These are phyloP conservation scores for Olivierus martensii DNA, from an alignment of 1,140 invertebrate genomes.

Conservation along the genomic window DNA sequence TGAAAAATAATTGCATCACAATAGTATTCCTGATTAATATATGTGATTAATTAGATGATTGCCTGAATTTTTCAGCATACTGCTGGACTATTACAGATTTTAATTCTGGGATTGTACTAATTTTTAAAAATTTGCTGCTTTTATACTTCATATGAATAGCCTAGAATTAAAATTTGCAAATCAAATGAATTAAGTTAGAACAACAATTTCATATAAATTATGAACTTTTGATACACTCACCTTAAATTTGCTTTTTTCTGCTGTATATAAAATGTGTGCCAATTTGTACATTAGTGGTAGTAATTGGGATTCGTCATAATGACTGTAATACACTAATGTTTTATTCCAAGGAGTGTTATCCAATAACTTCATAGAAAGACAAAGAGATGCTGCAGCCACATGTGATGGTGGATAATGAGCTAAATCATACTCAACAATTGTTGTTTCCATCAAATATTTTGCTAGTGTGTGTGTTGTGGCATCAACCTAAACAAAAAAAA, in stretches of 20 bases:
- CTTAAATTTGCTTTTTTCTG: conserved; percentile 30
- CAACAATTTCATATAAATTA: not conserved
- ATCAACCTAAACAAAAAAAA: conserved; percentile 35
- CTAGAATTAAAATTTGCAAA: conserved; percentile 26
- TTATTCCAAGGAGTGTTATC: conserved; percentile 29
- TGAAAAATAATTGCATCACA: no score
- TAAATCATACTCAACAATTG: conserved; percentile 66
- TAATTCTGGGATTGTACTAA: conserved; percentile 33
- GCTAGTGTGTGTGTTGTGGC: conserved; percentile 64
- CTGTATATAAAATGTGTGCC: conserved; percentile 31
- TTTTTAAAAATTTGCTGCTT: conserved; percentile 33
- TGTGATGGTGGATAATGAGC: conserved; percentile 64
- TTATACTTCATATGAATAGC: conserved; percentile 36
- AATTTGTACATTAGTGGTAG: conserved; percentile 29
- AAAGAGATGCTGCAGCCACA: conserved; percentile 58
- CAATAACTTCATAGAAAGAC: conserved; percentile 43
- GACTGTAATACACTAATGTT: conserved; percentile 35
- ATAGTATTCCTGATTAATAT: no score
- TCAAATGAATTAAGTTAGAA: not conserved
- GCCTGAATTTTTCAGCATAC: conserved; percentile 17
- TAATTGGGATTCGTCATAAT: conserved; percentile 31
- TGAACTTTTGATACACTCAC: conserved; percentile 5
- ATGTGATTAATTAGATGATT: not conserved
- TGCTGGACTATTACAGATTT: conserved; percentile 26
- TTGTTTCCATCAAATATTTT: conserved; percentile 85